Percentiles rank a stretch among this genome's conserved stretches.
Conservation (phyloP, 2,113 vertebrate genomes). For the Hippoglossus stenolepis region DNA sequence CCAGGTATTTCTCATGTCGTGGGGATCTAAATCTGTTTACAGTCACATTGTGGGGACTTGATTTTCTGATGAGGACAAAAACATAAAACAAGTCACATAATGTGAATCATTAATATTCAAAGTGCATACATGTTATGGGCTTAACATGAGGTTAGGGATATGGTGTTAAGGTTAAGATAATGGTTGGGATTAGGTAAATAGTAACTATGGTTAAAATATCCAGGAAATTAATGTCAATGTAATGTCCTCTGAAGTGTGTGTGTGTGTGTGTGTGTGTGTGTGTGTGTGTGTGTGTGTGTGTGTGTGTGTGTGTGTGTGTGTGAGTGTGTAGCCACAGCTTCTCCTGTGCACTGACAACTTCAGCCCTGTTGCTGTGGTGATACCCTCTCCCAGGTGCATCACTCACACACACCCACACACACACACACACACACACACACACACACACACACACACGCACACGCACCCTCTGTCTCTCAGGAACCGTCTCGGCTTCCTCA, state of each 20-base stretch:
- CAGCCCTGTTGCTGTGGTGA: conserved; percentile 84
- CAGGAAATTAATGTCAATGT: too few relatives aligned
- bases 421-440: conserved; percentile 38
- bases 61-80: too few relatives aligned
- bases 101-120: too few relatives aligned
- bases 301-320: conserved; percentile 33
- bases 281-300: conserved; percentile 52
- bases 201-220: too few relatives aligned
- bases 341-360: conserved; percentile 74
- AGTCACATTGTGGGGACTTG: too few relatives aligned
- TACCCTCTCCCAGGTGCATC: conserved; percentile 77
- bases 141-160: too few relatives aligned
- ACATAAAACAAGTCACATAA: too few relatives aligned
- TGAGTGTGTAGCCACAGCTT: conserved; percentile 56
- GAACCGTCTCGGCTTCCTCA: conserved; percentile 48
- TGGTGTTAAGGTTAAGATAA: too few relatives aligned
- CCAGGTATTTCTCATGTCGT: too few relatives aligned
- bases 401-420: not conserved
- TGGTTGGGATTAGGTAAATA: too few relatives aligned
- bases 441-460: conserved; percentile 34
- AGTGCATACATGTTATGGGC: too few relatives aligned
- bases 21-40: too few relatives aligned
- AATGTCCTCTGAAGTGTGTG: conserved; percentile 13
- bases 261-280: conserved; percentile 33
- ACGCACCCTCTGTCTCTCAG: conserved; percentile 32